Evolutionary conservation across 1,140 invertebrate genomes (phyloP), one percentile per base, ranked within the genome.

Genomic region (Microplitis mediator): DNA sequence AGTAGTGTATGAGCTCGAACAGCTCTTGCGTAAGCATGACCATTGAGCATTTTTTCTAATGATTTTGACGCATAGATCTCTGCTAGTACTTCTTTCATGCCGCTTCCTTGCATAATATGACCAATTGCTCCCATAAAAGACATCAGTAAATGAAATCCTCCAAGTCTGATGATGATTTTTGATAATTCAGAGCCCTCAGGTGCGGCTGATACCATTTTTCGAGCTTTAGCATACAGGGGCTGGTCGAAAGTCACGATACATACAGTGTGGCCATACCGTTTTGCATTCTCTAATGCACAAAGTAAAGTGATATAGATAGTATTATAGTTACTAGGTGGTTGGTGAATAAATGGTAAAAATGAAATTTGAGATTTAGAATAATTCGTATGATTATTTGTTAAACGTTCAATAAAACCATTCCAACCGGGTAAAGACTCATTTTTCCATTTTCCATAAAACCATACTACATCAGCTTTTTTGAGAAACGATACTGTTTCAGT

Each of bases 191-290:
- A 80, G 16, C 77, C 77, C 11, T 32, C 67, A 77, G 76, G 74
- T 74, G 77, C 75, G 4, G 81, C 79, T 60, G 78, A 75, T 76
- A 84, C 76, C 39, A 86, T 85, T 80, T 84, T 80, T 70, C 80
- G 80, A 67, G 84, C 84, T 84, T 86, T 87, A 16, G 69, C 74
- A 77, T 85, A 87, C 6, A 86, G 76, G 36, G 80, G 81, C 71
- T 84, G 82, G 67, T 84, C 82, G 71, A 84, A 83, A 76, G 82
- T 86, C 34, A 84, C 68, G 36, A 85, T 16, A 31, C 34, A 31
- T 71, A 74, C 66, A 71, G 39, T 63, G 34, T 76, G 74, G 36
- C 62, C 52, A 72, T 76, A 69, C 8, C 56, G 39, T 77, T 77
- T 76, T 11, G 65, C 69, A 69, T 76, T 72, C 35, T 81, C 74